Evolutionary conservation across 2,888 invertebrate species (phyloP).

Genomic region (Heliothis peltigera): DNA sequence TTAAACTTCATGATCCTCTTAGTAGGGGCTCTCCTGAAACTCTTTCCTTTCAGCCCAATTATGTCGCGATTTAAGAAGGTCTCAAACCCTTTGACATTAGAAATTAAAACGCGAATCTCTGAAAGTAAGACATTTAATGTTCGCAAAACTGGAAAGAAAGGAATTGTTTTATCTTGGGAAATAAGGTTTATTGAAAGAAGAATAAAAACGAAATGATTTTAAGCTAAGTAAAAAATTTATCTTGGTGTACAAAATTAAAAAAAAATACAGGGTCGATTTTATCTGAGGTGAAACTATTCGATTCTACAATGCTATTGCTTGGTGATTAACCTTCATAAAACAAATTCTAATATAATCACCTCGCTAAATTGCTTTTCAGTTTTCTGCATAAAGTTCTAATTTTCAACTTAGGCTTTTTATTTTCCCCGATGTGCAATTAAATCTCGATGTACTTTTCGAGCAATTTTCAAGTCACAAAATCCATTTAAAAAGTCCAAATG

Average conservation of each 20-base stretch:
- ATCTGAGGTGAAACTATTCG: neutral
- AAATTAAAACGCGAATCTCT: neutral
- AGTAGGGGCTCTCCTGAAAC: conserved; percentile 35
- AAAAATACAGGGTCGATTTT: no score
- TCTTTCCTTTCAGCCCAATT: conserved; percentile 52
- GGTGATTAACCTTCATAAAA: neutral
- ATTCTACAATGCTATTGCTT: neutral
- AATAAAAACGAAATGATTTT: neutral
- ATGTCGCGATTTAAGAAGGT: conserved; percentile 39
- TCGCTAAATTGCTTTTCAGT: conserved; percentile 23
- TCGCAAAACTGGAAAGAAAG: neutral
- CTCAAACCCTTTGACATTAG: conserved; percentile 28
- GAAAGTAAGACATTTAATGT: neutral
- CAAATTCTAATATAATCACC: conserved; percentile 28
- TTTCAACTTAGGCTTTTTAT: conserved; percentile 19
- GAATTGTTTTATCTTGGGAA: neutral
- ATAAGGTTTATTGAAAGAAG: neutral
- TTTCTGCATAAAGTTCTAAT: conserved; percentile 19
- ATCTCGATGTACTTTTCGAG: conserved; percentile 32
- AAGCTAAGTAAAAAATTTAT: neutral
- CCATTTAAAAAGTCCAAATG: conserved; percentile 36
- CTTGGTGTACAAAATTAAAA: no score
- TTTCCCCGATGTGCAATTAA: conserved; percentile 31
- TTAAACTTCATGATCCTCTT: conserved; percentile 60
- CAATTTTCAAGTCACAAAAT: conserved; percentile 48